phyloP scores from a whole-genome alignment of 1,140 invertebrate genomes.

The Lethocerus indicus region DNA sequence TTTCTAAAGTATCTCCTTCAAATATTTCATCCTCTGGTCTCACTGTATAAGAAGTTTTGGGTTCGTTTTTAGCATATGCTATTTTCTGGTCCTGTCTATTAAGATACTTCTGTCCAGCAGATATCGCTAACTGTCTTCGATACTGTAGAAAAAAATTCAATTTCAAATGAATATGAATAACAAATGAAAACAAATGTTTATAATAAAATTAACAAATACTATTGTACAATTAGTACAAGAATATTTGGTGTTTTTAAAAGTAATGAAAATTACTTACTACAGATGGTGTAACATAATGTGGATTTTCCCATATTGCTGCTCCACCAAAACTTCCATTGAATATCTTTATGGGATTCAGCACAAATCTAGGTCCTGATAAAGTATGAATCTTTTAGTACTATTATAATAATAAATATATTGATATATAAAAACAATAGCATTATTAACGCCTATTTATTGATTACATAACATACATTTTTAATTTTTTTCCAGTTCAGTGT shows the following conservation, averaged over 20 bases:
- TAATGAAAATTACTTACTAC: constrained; percentile 30
- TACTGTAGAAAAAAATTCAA: constrained; percentile 29
- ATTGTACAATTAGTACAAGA: background rate
- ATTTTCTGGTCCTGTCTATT: constrained; percentile 62
- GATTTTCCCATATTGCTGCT: constrained; percentile 83
- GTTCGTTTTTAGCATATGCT: constrained; percentile 45
- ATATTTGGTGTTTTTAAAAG: background rate
- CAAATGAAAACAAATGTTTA: constrained; percentile 3
- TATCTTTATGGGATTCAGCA: constrained; percentile 84
- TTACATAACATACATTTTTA: background rate
- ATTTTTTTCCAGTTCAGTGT: background rate
- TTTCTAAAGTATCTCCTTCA: constrained; percentile 30
- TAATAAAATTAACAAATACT: background rate
- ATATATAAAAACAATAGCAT: constrained; percentile 2
- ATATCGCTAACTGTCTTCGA: constrained; percentile 46
- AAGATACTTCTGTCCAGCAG: constrained; percentile 57
- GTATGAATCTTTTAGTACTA: too few species aligned
- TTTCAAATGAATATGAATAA: background rate
- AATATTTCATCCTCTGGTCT: constrained; percentile 41
- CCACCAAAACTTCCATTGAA: constrained; percentile 94
- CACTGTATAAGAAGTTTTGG: constrained; percentile 45
- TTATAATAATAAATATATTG: too few species aligned
- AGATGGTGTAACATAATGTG: constrained; percentile 79
- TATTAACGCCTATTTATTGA: background rate
- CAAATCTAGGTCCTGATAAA: constrained; percentile 70